A percentile compares a stretch with the other conserved stretches of the same genome.
phyloP scores from a whole-genome alignment of 2,797 vertebrate species.

The Odontamblyopus rebecca region DNA sequence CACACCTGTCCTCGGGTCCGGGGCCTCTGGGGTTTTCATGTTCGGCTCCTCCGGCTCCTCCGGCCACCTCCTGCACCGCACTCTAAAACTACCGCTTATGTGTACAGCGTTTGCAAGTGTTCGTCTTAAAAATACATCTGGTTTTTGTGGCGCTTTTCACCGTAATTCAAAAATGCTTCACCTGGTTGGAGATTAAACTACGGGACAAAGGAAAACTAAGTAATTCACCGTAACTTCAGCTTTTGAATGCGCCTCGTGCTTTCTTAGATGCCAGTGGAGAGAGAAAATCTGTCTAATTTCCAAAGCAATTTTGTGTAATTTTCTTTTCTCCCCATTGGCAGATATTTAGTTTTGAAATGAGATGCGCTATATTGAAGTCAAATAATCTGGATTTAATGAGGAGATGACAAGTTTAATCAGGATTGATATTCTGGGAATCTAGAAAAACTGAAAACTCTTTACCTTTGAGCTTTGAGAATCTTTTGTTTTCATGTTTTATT shows the following conservation, averaged over 20 bases:
- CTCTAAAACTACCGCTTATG: neutral
- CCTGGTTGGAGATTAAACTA: no score
- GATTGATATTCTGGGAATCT: neutral
- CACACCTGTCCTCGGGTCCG: slow-evolving; percentile 68
- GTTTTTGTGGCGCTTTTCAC: no score
- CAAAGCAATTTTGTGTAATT: neutral
- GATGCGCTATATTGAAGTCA: neutral
- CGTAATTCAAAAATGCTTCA: no score
- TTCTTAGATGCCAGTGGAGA: neutral
- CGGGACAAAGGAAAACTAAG: no score
- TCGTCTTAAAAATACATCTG: no score
- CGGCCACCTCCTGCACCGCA: slow-evolving; percentile 49
- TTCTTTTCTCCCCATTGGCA: neutral
- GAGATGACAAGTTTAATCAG: neutral
- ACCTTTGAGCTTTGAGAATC: no score
- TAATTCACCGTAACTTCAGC: no score
- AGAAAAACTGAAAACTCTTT: no score
- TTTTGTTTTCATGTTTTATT: no score
- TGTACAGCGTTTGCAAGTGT: no score
- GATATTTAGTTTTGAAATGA: slow-evolving; percentile 6
- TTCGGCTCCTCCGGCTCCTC: slow-evolving; percentile 54
- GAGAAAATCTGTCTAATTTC: neutral
- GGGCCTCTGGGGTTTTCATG: slow-evolving; percentile 48
- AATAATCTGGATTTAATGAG: neutral
- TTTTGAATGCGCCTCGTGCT: no score